A percentile compares a stretch with the other conserved stretches of the same genome.
These are phyloP conservation scores for Oxyura jamaicensis DNA, from an alignment of 2,113 vertebrate genomes.

Conservation along the genomic window DNA sequence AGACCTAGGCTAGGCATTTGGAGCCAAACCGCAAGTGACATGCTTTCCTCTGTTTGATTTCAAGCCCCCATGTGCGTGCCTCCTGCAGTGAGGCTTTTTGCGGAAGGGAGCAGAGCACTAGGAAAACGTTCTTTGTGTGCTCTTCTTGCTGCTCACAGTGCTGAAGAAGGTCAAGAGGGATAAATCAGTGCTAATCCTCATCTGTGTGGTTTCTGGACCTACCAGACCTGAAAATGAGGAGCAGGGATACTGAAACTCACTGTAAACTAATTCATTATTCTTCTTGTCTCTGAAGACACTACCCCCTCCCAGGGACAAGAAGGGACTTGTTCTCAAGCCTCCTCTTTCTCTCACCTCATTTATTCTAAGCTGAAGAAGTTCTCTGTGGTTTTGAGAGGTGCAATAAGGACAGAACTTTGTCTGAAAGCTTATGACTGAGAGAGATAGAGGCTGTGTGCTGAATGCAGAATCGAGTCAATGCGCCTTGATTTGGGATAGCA, in stretches of 20 bases:
- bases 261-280: not conserved
- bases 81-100: not conserved
- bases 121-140: not conserved
- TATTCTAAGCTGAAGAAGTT: conserved; percentile 32
- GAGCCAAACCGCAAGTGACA: not conserved
- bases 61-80: not conserved
- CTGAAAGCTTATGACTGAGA: conserved; percentile 50
- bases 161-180: not conserved
- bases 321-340: conserved; percentile 18
- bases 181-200: conserved; percentile 15
- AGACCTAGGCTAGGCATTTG: not conserved
- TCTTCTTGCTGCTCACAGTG: not conserved
- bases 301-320: not conserved
- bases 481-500: conserved; percentile 31
- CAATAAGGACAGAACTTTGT: conserved; percentile 1
- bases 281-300: not conserved
- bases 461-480: conserved; percentile 8
- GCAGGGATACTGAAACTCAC: not conserved
- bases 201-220: not conserved
- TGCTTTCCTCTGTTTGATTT: not conserved
- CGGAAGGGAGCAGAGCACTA: not conserved
- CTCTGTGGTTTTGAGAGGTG: conserved; percentile 30
- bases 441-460: not conserved
- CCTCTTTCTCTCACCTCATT: not conserved
- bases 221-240: conserved; percentile 30